Percentiles rank a stretch among this genome's conserved stretches.
These are phyloP conservation scores for Sebastes minor DNA, from an alignment of 2,797 vertebrate genomes.

Conservation along the genomic window DNA sequence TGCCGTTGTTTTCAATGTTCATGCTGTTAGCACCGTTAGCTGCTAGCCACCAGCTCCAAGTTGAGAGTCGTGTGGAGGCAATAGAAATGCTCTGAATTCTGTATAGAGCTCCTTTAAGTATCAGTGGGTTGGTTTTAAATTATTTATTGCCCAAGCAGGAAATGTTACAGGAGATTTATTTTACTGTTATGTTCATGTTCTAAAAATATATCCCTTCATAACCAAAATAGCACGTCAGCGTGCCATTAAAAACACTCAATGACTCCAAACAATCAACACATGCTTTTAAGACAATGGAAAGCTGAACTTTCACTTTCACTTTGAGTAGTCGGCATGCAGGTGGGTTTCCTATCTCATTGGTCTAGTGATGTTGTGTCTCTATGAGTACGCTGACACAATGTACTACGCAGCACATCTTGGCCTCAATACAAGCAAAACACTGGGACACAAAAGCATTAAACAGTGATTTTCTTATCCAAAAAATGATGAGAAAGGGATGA, in stretches of 20 bases:
- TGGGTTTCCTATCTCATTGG: constrained; percentile 19
- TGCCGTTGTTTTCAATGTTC: too few relatives aligned
- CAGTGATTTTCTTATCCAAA: background rate
- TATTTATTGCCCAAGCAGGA: background rate
- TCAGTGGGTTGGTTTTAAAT: background rate
- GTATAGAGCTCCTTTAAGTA: background rate
- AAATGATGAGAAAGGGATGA: background rate
- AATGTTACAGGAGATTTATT: constrained; percentile 4
- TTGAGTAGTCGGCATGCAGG: background rate
- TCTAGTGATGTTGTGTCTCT: constrained; percentile 40
- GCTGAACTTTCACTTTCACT: constrained; percentile 24
- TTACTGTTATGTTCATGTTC: background rate
- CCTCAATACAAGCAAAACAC: constrained; percentile 18
- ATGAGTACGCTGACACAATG: background rate
- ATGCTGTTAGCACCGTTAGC: background rate
- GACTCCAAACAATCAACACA: background rate
- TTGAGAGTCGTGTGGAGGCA: background rate
- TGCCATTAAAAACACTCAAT: constrained; percentile 20
- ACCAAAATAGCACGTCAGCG: constrained; percentile 1
- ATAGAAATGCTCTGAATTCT: background rate
- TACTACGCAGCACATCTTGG: background rate
- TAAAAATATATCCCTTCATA: constrained; percentile 6
- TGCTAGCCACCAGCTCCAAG: background rate
- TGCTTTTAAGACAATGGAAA: constrained; percentile 11
- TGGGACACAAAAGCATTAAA: background rate